Conservation (phyloP, 2,797 vertebrate genomes). For the Chaetodon trifasciatus region DNA sequence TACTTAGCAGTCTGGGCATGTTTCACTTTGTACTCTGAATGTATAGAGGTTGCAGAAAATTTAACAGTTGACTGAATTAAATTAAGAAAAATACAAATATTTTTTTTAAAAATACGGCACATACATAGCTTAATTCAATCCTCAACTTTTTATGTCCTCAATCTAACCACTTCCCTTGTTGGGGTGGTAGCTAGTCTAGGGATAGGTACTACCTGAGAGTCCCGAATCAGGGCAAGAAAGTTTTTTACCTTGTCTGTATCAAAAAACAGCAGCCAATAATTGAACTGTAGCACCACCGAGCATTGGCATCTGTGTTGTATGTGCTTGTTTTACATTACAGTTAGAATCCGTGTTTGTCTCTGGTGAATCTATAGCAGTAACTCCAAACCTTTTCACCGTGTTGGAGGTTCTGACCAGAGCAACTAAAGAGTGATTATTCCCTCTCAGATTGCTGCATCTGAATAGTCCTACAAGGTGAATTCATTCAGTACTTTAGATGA, state of each 20-base stretch:
- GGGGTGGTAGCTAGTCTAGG: no score
- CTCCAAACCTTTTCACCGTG: not conserved
- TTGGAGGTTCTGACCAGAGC: not conserved
- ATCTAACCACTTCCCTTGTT: not conserved
- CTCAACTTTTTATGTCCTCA: not conserved
- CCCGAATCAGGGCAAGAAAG: conserved; percentile 2
- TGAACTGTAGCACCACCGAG: conserved; percentile 31
- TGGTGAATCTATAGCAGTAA: not conserved
- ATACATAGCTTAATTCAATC: not conserved
- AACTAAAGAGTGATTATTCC: not conserved
- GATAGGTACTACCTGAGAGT: not conserved
- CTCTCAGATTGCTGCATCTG: not conserved
- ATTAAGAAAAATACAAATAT: not conserved
- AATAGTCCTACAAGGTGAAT: not conserved
- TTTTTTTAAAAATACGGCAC: not conserved
- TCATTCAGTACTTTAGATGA: not conserved
- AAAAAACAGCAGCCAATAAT: not conserved
- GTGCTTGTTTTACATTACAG: conserved; percentile 36
- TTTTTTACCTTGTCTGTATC: not conserved
- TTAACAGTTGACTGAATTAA: not conserved
- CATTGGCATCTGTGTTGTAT: conserved; percentile 4
- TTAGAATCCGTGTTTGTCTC: not conserved
- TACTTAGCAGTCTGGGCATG: not conserved
- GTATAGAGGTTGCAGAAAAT: not conserved
- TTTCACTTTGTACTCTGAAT: not conserved